Evolutionary conservation across 2,113 vertebrate species (phyloP), one percentile per base, ranked within the genome.

Genomic region (Haemorhous mexicanus): DNA sequence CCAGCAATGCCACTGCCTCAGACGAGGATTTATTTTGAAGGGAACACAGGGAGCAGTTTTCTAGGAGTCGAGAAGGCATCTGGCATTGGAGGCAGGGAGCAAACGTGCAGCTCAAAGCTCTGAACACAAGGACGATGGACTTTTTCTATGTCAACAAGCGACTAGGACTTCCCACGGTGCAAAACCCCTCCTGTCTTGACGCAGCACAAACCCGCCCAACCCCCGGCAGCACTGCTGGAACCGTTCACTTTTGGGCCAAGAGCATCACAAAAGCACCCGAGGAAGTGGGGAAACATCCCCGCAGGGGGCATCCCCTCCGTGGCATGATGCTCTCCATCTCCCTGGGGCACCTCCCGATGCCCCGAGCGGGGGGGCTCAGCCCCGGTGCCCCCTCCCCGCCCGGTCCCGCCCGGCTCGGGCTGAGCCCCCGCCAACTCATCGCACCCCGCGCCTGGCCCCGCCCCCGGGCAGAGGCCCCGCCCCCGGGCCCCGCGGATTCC

Each of bases 181-280:
- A 53, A 26, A 39, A 66, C 37, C 52, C 64, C 61, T 32, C n/a
- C 77, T 15, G 33, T 5, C 39, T 5, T 2, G 4, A 37, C 0
- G 8, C 9, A 7, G 22, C 14, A 46, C 32, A 21, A 46, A n/a
- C 39, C 26, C 5, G 1, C 41, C 46, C 3, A 5, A 4, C n/a
- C n/a, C 74, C 47, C 2, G 63, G 30, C 27, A 63, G 43, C 46
- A 3, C 43, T 3, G 2, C 0, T 5, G 0, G 7, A 19, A 55
- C 30, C 8, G 0, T 7, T 33, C 4, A 6, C 49, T 72, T 67
- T 11, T 18, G 28, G 63, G 39, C 14, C 47, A 20, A 21, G 0
- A 0, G 4, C 43, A 28, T 9, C 17, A 35, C 24, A 37, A 20
- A 52, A n/a, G 6, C 13, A 62, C 59, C 3, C 1, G 21, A 53